Evolutionary conservation across 2,113 vertebrate species (phyloP).

Genomic region (Mustela lutreola): DNA sequence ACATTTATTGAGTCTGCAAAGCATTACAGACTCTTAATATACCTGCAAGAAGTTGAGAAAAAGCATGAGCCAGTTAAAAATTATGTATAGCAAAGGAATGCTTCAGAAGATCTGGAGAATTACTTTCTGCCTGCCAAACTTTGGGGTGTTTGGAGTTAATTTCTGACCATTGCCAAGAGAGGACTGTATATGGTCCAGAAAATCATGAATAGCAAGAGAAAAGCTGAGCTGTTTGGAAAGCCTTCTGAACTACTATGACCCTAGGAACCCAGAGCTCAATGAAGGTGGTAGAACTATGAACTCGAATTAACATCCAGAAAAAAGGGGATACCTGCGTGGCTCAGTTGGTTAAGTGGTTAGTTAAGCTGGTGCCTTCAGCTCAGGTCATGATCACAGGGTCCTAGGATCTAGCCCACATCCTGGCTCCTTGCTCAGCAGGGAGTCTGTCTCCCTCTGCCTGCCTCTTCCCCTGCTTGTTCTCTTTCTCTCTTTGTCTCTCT

Average conservation of each 20-base stretch:
- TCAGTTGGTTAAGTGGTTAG: neutral
- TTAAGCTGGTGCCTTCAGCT: neutral
- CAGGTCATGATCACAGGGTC: neutral
- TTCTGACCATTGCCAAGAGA: neutral
- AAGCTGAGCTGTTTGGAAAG: neutral
- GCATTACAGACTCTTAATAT: neutral
- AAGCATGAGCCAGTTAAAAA: slow-evolving; percentile 26
- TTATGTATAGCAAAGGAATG: neutral
- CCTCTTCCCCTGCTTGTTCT: neutral
- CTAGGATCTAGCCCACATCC: neutral
- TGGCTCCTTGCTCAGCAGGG: too few species aligned
- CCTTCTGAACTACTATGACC: neutral
- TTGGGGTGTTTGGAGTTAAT: neutral
- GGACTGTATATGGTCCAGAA: neutral
- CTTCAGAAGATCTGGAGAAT: neutral
- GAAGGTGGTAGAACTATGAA: neutral
- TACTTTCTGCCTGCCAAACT: neutral
- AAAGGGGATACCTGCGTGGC: neutral
- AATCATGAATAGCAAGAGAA: neutral
- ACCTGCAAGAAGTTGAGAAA: slow-evolving; percentile 42
- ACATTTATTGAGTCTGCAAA: slow-evolving; percentile 64
- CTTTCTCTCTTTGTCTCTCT: neutral
- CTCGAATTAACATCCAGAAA: neutral
- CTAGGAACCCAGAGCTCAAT: neutral
- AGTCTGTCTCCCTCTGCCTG: neutral